Evolutionary conservation across 2,113 vertebrate species (phyloP).

Genomic region (Clarias batrachus): DNA sequence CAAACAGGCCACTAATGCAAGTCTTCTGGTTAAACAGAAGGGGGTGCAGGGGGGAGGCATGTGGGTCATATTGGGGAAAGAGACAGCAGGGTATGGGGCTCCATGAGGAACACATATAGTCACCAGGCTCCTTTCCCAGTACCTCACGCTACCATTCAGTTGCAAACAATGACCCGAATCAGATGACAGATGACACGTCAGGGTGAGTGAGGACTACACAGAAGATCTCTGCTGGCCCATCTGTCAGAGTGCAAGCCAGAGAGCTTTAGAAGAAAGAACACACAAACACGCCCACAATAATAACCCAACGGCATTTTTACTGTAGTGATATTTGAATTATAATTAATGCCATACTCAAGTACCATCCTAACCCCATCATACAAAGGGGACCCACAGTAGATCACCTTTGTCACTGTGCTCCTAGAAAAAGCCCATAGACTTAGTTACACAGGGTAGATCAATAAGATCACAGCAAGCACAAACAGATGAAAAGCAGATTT

Average conservation of each 20-base stretch:
- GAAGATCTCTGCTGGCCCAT: slow-evolving; percentile 43
- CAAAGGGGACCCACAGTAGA: slow-evolving; percentile 3
- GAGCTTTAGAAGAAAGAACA: slow-evolving; percentile 22
- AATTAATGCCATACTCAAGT: slow-evolving; percentile 13
- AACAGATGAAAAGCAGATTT: slow-evolving; percentile 1
- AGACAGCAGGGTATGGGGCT: slow-evolving; percentile 37
- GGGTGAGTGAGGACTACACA: slow-evolving; percentile 48
- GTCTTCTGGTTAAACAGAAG: slow-evolving; percentile 28
- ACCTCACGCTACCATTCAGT: slow-evolving; percentile 37
- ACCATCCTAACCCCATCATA: neutral
- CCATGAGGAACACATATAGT: slow-evolving; percentile 14
- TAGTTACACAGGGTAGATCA: slow-evolving; percentile 29
- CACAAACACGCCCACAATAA: neutral
- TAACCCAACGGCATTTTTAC: neutral
- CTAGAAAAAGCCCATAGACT: neutral
- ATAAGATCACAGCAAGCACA: slow-evolving; percentile 16
- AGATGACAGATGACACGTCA: slow-evolving; percentile 52
- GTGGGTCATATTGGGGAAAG: slow-evolving; percentile 24
- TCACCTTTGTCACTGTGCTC: slow-evolving; percentile 6
- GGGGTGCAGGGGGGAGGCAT: slow-evolving; percentile 3
- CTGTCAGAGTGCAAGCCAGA: slow-evolving; percentile 45
- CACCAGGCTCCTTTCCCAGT: slow-evolving; percentile 34
- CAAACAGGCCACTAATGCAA: slow-evolving; percentile 25
- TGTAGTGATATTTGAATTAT: neutral
- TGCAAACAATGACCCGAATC: slow-evolving; percentile 45